Percentiles rank a stretch among this genome's conserved stretches.
These are phyloP conservation scores for Vidua macroura DNA, from an alignment of 2,113 vertebrate genomes.

Conservation along the genomic window DNA sequence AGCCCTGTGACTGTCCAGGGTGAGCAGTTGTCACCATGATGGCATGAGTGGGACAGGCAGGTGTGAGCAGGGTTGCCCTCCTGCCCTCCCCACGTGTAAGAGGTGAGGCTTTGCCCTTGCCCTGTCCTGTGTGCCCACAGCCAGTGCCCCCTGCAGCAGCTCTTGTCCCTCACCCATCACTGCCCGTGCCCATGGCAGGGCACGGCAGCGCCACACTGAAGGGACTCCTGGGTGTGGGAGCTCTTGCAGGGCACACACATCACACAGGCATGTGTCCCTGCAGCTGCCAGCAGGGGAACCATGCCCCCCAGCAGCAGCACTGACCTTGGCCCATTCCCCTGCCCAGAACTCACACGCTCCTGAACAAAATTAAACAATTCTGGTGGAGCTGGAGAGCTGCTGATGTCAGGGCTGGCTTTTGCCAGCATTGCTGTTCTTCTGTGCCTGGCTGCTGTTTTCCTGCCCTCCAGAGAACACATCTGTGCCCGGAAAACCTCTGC, in stretches of 20 bases:
- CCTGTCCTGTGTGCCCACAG: background rate
- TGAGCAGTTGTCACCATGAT: background rate
- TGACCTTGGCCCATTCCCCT: background rate
- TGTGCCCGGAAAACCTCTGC: background rate
- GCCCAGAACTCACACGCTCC: background rate
- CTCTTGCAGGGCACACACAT: accelerated
- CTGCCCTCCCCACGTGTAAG: accelerated
- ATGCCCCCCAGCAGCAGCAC: background rate
- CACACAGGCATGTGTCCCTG: background rate
- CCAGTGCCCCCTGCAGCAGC: background rate
- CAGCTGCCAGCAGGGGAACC: background rate
- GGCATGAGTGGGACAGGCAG: background rate
- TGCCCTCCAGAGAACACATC: background rate
- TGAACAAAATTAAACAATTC: background rate
- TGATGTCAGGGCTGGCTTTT: background rate
- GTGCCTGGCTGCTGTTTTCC: background rate
- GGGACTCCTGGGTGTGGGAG: background rate
- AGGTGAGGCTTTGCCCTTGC: background rate
- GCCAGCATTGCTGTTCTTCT: background rate
- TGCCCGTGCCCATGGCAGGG: background rate
- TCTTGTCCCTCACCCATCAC: accelerated
- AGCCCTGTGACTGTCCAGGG: background rate
- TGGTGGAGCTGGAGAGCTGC: background rate
- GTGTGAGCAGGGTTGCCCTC: background rate
- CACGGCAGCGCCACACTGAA: accelerated